A percentile compares a stretch with the other conserved stretches of the same genome.
Evolutionary conservation across 2,797 vertebrate genomes (phyloP).

Genomic region (Falco naumanni): DNA sequence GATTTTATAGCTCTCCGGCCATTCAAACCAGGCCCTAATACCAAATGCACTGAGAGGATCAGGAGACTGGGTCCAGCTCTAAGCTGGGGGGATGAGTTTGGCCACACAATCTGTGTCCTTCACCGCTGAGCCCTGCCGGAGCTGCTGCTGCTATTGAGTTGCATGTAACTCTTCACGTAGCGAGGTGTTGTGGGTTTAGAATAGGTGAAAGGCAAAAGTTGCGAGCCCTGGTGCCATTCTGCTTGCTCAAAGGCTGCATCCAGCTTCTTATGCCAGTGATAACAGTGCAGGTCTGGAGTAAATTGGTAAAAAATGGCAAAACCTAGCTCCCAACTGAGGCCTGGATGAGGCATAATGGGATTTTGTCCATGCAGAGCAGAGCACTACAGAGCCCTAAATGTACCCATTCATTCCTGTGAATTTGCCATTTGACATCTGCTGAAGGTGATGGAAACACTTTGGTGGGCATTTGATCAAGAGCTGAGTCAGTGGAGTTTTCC

Average conservation of each 20-base stretch:
- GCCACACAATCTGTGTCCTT: neutral
- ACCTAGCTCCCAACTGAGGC: neutral
- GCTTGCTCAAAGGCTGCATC: accelerated
- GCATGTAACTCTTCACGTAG: neutral
- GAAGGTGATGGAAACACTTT: constrained; percentile 29
- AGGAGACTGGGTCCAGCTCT: neutral
- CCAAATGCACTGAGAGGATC: neutral
- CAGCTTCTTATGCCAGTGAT: neutral
- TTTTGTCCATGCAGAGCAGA: neutral
- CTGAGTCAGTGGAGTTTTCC: constrained; percentile 48
- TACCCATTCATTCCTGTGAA: constrained; percentile 2
- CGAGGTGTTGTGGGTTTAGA: neutral
- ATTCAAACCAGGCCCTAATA: neutral
- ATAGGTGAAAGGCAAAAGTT: neutral
- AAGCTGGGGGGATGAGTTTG: neutral
- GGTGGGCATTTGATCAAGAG: constrained; percentile 38
- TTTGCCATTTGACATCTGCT: constrained; percentile 6
- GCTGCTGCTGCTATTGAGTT: neutral
- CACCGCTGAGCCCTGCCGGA: accelerated
- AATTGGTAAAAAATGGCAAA: neutral
- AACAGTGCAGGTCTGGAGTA: neutral
- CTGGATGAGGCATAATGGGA: neutral
- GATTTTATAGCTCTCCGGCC: neutral
- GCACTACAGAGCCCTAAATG: neutral
- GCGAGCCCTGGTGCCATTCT: neutral